Conservation (phyloP, 2,888 invertebrate genomes). For the Drosophila infuscata region DNA sequence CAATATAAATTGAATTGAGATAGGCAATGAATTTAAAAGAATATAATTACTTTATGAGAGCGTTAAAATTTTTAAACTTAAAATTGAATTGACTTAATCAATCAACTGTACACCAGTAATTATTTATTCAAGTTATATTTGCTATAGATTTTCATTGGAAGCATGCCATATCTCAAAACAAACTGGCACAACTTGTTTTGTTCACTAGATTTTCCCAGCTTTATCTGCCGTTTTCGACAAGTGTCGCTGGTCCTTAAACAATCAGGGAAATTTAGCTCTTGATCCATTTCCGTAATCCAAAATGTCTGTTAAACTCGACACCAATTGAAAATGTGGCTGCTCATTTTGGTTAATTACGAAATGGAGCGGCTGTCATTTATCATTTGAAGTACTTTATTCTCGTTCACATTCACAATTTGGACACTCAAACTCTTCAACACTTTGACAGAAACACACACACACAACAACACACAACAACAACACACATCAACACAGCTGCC, state of each 20-base stretch:
- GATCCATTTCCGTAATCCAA: constrained; percentile 11
- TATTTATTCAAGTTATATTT: not conserved
- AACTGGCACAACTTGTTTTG: not conserved
- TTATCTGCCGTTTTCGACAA: constrained; percentile 4
- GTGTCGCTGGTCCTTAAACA: constrained; percentile 23
- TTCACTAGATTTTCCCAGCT: not conserved
- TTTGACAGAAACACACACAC: constrained; percentile 23
- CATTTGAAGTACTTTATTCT: constrained; percentile 33
- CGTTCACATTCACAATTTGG: constrained; percentile 14
- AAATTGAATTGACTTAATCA: not conserved
- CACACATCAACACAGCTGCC: constrained; percentile 1
- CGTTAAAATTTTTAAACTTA: not conserved
- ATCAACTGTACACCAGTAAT: not conserved
- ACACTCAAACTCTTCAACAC: constrained; percentile 30
- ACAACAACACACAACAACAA: not conserved
- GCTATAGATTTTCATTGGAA: not conserved
- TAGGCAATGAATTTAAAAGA: not conserved
- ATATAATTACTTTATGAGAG: not conserved
- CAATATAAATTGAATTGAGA: not conserved
- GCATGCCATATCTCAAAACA: not conserved
- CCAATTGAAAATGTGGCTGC: constrained; percentile 33
- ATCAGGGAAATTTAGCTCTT: constrained; percentile 25
- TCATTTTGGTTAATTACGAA: constrained; percentile 42
- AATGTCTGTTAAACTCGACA: constrained; percentile 34
- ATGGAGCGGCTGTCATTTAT: constrained; percentile 42